phyloP scores from a whole-genome alignment of 2,888 invertebrate genomes.

The Phyllotreta cruciferae region DNA sequence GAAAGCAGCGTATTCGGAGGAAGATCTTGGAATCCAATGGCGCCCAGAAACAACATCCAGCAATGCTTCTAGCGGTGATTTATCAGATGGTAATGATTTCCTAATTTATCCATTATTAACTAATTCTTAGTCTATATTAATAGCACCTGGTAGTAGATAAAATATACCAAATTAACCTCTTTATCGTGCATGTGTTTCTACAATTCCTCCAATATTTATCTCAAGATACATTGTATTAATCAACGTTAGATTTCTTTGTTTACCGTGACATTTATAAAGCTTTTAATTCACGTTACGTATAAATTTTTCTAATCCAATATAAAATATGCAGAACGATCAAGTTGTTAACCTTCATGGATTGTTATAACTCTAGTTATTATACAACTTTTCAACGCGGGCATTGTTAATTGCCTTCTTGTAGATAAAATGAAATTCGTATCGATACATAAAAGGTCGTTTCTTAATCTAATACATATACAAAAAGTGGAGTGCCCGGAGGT shows the following conservation, averaged over 20 bases:
- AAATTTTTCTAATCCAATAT: conserved; percentile 17
- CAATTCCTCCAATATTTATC: conserved; percentile 4
- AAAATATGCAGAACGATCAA: conserved; percentile 30
- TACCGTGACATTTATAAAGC: conserved; percentile 25
- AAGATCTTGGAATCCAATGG: conserved; percentile 62
- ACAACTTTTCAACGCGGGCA: conserved; percentile 22
- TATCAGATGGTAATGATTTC: conserved; percentile 72
- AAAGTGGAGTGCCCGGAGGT: no score
- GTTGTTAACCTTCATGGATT: conserved; percentile 29
- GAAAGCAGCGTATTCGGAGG: conserved; percentile 79
- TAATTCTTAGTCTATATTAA: not conserved
- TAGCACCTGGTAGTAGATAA: not conserved
- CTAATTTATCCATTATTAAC: not conserved
- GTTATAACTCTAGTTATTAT: conserved; percentile 22
- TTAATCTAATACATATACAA: not conserved
- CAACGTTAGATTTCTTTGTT: conserved; percentile 19
- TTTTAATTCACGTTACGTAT: conserved; percentile 18
- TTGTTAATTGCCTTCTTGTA: conserved; percentile 15
- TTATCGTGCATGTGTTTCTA: not conserved
- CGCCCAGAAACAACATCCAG: conserved; percentile 55
- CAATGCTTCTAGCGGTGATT: conserved; percentile 68
- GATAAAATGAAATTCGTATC: conserved; percentile 8
- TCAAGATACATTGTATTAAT: conserved; percentile 3
- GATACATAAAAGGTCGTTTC: conserved; percentile 13
- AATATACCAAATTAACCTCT: no score